Conservation (phyloP, 2,113 vertebrate species). For the human (Homo sapiens) region DNA sequence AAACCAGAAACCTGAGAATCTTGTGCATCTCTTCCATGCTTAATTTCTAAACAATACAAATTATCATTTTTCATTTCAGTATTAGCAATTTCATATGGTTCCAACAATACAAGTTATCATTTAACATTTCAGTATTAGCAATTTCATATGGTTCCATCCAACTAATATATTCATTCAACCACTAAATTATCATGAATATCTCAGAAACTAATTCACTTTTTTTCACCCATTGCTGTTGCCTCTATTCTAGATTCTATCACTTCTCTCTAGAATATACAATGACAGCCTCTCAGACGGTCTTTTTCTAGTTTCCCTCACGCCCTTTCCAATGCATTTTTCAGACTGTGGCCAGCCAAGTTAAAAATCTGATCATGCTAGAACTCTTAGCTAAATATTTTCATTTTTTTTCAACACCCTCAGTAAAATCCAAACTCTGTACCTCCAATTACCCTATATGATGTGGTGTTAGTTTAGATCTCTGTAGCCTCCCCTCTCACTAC, state of each 20-base stretch:
- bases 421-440: neutral
- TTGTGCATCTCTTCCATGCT: neutral
- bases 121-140: neutral
- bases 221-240: neutral
- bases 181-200: neutral
- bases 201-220: neutral
- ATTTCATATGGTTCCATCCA: neutral
- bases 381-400: neutral
- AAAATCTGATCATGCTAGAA: neutral
- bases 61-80: neutral
- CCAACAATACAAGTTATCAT: too few species aligned
- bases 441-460: neutral
- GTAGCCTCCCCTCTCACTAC: neutral
- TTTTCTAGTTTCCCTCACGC: neutral
- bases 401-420: neutral
- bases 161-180: neutral
- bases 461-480: neutral
- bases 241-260: neutral
- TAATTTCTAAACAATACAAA: neutral
- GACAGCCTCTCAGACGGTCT: neutral
- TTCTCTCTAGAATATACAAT: neutral
- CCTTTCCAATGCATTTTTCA: neutral
- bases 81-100: neutral
- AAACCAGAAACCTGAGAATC: neutral
- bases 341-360: neutral